These are phyloP conservation scores for Euborellia annulipes DNA, from an alignment of 1,140 invertebrate genomes.

Conservation along the genomic window DNA sequence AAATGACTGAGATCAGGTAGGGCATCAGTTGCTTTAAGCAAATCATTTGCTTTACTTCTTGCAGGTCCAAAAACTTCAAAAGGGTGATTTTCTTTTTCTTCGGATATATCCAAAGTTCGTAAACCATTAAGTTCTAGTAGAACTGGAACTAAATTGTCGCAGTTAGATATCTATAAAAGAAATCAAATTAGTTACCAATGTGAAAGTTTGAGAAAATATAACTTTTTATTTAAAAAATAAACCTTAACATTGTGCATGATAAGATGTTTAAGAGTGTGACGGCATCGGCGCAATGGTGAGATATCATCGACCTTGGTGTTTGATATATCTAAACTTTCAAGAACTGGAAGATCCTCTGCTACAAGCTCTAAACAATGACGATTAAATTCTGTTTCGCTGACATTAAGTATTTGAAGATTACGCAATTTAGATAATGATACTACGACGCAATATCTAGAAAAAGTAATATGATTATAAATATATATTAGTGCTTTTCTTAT, in stretches of 20 bases:
- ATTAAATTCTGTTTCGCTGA: conserved; percentile 56
- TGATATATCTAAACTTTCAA: conserved; percentile 56
- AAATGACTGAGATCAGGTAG: conserved; percentile 45
- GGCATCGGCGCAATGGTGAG: conserved; percentile 41
- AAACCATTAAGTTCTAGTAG: conserved; percentile 41
- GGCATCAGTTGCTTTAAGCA: conserved; percentile 31
- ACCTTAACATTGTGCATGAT: conserved; percentile 49
- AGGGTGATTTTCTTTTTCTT: conserved; percentile 34
- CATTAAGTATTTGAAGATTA: conserved; percentile 48
- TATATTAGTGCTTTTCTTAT: too few relatives aligned
- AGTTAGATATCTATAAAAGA: conserved; percentile 7
- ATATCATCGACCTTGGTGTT: conserved; percentile 51
- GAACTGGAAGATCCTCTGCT: conserved; percentile 45
- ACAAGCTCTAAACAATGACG: conserved; percentile 49
- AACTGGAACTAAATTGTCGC: conserved; percentile 34
- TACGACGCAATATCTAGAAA: conserved; percentile 31
- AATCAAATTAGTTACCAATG: not conserved
- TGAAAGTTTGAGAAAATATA: too few relatives aligned
- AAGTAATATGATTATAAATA: conserved; percentile 3
- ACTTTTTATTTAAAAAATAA: conserved; percentile 22
- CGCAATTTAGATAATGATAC: conserved; percentile 37
- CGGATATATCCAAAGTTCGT: conserved; percentile 46
- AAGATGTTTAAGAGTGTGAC: conserved; percentile 41
- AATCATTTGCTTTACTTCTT: conserved; percentile 30
- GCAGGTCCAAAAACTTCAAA: conserved; percentile 29